Conservation (phyloP, 2,888 invertebrate genomes). For the Amblyjoppa proteus region DNA sequence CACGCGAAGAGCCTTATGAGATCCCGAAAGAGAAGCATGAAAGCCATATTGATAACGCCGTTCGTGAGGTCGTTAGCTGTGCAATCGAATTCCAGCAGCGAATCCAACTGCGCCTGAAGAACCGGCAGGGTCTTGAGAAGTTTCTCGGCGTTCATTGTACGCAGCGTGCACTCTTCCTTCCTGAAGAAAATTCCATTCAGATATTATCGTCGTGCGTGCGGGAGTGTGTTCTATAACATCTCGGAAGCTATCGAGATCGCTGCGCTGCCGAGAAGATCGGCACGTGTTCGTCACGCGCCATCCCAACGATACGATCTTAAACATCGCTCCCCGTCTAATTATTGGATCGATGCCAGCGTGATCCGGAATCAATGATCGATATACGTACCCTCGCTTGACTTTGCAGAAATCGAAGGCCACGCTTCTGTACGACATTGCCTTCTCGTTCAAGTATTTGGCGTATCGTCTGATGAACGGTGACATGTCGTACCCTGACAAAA, state of each 20-base stretch:
- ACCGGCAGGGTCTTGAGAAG: slow-evolving; percentile 98
- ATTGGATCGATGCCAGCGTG: slow-evolving; percentile 46
- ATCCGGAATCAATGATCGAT: slow-evolving; percentile 35
- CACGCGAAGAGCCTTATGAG: slow-evolving; percentile 99
- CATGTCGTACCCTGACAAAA: slow-evolving; percentile 96
- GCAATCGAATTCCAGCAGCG: slow-evolving; percentile 98
- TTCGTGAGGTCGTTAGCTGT: slow-evolving; percentile 98
- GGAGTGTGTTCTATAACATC: too few relatives aligned
- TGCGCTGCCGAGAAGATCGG: background rate
- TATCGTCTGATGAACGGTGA: slow-evolving; percentile 99
- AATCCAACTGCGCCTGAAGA: slow-evolving; percentile 97
- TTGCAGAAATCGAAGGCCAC: slow-evolving; percentile 99
- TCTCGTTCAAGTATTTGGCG: slow-evolving; percentile 99
- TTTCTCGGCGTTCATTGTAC: slow-evolving; percentile 99
- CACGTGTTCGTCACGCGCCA: slow-evolving; percentile 24
- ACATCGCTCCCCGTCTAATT: background rate
- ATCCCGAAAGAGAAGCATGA: slow-evolving; percentile 99
- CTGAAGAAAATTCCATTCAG: slow-evolving; percentile 85
- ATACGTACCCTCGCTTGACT: slow-evolving; percentile 97
- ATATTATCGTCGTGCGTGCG: background rate
- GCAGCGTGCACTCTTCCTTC: slow-evolving; percentile 98
- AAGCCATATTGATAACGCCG: slow-evolving; percentile 99
- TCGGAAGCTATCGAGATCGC: background rate
- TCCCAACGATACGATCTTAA: background rate
- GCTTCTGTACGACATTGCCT: slow-evolving; percentile 98